Evolutionary conservation across 2,888 invertebrate species (phyloP), one percentile per base, ranked within the genome.

Genomic region (Diadegma fenestrale): DNA sequence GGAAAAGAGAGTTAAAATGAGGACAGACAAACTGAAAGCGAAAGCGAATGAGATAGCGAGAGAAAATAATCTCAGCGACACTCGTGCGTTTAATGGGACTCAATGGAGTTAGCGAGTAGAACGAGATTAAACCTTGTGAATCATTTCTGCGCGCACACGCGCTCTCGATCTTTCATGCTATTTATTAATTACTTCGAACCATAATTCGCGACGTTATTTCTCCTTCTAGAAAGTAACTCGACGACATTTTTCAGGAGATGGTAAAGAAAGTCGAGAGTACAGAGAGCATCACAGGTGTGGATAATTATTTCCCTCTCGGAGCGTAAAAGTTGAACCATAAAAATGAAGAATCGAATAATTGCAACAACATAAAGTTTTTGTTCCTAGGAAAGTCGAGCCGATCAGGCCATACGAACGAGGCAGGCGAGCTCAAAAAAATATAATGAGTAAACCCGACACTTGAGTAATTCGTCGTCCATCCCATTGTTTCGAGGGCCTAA

Each of bases 401-500:
- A 12, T 58, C 26, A 26, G 26, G 33, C 6, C 6, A 58, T 26
- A 58, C 26, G 26, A 14, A 26, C 14, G 58, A 41, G 37, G 37
- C 37, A 41, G 12, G 22, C 19, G 2, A 7, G 66, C 41, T 4
- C 41, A 7, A n/a, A 66, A 64, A 64, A 41, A 66, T 41, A 37
- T 22, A 63, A 61, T 12, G 63, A 48, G 63, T 19, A 58, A 73
- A 66, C 30, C 37, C 68, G 7, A 7, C 7, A 51, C 75, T 84
- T 22, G 43, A 71, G 63, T 26, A 41, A 63, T 64, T 64, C 12
- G 66, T 48, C 26, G 63, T 51, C 61, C 83, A 37, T 64, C 66
- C 26, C 71, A 64, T 72, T 84, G 77, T 85, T 79, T 71, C 45
- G 54, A 30, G 58, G 68, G 64, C 61, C 58, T 79, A 81, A 82